Percentiles rank a stretch among this genome's conserved stretches.
These are phyloP conservation scores for Panthera leo DNA, from an alignment of 2,113 vertebrate species.

Conservation along the genomic window DNA sequence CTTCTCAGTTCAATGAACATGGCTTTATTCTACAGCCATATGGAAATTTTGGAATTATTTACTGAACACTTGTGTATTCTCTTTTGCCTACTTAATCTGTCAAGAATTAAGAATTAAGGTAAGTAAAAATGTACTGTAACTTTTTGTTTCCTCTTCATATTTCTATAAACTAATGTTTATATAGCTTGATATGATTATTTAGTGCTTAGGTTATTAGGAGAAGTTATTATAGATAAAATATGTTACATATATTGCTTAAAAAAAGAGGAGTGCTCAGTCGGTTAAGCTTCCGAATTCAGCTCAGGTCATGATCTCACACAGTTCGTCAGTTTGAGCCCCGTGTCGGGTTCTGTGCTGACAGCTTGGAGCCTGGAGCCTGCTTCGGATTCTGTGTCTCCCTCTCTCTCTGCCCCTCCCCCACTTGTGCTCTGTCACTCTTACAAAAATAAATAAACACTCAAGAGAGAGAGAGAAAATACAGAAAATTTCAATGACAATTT, in stretches of 20 bases:
- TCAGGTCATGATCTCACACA: background rate
- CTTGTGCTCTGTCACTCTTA: too few species aligned
- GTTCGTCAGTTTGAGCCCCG: too few species aligned
- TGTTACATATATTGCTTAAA: too few species aligned
- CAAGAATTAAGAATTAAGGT: background rate
- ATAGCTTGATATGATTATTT: background rate
- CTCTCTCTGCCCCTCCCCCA: too few species aligned
- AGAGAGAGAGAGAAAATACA: background rate
- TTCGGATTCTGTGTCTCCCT: too few species aligned
- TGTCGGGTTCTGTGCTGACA: too few species aligned
- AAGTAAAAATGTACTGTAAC: background rate
- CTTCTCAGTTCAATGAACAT: background rate
- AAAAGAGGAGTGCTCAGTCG: background rate
- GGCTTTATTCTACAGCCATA: background rate
- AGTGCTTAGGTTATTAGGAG: too few species aligned
- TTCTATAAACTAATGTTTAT: background rate
- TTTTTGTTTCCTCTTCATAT: background rate
- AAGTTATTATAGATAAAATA: too few species aligned
- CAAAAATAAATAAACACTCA: too few species aligned
- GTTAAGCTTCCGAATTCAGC: background rate
- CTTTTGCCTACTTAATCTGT: background rate
- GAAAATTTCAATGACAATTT: background rate
- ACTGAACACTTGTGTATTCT: background rate
- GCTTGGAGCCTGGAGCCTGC: too few species aligned
- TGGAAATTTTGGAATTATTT: background rate